A percentile compares a stretch with the other conserved stretches of the same genome.
Evolutionary conservation across 2,797 vertebrate genomes (phyloP).

Genomic region (Streptopelia turtur): DNA sequence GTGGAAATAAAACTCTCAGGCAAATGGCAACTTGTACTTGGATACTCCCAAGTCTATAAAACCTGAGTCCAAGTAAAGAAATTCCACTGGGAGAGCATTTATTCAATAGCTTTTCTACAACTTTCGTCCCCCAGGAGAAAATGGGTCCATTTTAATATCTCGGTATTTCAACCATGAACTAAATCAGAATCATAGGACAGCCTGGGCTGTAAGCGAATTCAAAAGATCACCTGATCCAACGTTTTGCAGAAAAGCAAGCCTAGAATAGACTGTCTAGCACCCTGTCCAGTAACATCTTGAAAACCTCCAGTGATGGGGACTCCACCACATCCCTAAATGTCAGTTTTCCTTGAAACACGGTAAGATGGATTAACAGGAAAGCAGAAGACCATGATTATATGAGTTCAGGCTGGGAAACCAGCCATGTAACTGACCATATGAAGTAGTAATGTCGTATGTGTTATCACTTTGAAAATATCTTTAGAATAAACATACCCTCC

Average conservation of each 20-base stretch:
- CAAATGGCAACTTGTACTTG: not conserved
- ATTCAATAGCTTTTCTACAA: not conserved
- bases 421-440: not conserved
- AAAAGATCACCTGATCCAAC: not conserved
- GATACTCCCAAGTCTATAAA: not conserved
- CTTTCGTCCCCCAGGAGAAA: not conserved
- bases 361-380: accelerated
- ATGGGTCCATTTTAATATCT: not conserved
- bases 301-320: not conserved
- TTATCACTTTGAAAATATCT: not conserved
- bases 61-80: not conserved
- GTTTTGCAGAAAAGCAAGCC: not conserved
- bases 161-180: not conserved
- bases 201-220: not conserved
- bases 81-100: not conserved
- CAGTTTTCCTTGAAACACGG: not conserved
- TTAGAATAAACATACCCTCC: not conserved
- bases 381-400: not conserved
- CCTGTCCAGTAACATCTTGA: not conserved
- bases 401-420: not conserved
- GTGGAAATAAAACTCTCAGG: not conserved
- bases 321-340: not conserved
- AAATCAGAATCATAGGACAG: not conserved
- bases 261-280: not conserved
- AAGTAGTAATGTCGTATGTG: not conserved